A percentile compares a stretch with the other conserved stretches of the same genome.
Evolutionary conservation across 1,140 invertebrate species (phyloP).

Genomic region (Nephila pilipes): DNA sequence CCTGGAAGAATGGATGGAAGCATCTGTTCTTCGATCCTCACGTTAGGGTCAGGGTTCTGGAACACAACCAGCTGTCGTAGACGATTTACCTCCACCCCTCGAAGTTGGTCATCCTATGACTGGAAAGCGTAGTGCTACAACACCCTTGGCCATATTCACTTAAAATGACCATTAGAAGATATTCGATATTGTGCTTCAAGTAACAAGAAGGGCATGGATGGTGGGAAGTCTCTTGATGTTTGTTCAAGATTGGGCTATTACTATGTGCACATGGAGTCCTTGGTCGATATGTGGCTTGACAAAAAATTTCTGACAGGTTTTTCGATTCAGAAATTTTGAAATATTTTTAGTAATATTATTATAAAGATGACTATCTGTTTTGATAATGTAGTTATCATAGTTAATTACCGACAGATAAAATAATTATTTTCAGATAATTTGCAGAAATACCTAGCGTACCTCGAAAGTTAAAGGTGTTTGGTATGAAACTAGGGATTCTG

Average conservation of each 20-base stretch:
- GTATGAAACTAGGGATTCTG: too few relatives aligned
- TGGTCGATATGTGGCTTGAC: too few relatives aligned
- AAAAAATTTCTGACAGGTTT: too few relatives aligned
- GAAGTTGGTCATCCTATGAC: slow-evolving; percentile 46
- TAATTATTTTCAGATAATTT: too few relatives aligned
- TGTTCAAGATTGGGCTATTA: neutral
- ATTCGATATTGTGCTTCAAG: slow-evolving; percentile 23
- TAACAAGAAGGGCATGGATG: neutral
- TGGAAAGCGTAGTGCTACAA: neutral
- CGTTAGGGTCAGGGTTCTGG: neutral
- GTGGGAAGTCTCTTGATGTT: neutral
- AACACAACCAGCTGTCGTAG: neutral
- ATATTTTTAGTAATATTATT: too few relatives aligned
- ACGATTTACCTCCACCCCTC: neutral
- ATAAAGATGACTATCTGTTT: too few relatives aligned
- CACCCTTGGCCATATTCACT: neutral
- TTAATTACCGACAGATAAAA: too few relatives aligned
- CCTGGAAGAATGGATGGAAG: neutral
- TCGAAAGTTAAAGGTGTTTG: too few relatives aligned
- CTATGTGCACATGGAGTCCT: too few relatives aligned
- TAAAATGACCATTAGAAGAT: slow-evolving; percentile 24
- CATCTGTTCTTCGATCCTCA: neutral
- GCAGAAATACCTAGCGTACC: too few relatives aligned
- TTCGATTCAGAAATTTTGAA: too few relatives aligned
- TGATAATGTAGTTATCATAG: too few relatives aligned